A percentile compares a stretch with the other conserved stretches of the same genome.
Conservation (phyloP, 2,888 invertebrate species). For the Resseliella maxima region DNA sequence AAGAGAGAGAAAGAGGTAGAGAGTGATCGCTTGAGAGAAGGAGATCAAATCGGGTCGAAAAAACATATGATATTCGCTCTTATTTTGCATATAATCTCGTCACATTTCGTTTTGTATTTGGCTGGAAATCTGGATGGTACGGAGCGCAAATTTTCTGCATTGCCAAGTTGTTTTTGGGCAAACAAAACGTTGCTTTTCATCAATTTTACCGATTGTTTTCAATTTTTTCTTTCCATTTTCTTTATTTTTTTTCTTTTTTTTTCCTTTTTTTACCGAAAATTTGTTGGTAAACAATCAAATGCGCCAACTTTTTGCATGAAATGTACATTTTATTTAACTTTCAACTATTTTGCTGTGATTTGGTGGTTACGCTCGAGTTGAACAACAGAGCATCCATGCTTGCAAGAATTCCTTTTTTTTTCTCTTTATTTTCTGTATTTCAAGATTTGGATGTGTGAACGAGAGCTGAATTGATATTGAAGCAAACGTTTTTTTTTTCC, state of each 20-base stretch:
- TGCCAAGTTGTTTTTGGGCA: neutral
- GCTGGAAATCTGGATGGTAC: slow-evolving; percentile 27
- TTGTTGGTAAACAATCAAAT: slow-evolving; percentile 16
- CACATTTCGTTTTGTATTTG: slow-evolving; percentile 6
- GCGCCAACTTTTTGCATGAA: slow-evolving; percentile 5
- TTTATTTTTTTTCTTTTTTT: neutral
- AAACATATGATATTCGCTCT: slow-evolving; percentile 41
- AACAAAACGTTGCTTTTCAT: too few relatives aligned
- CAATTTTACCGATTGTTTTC: too few relatives aligned
- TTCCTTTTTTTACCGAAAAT: neutral
- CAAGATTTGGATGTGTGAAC: neutral
- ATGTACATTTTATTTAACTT: slow-evolving; percentile 30
- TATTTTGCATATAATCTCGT: slow-evolving; percentile 53
- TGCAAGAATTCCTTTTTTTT: neutral
- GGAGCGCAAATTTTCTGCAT: neutral
- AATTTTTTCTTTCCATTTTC: neutral
- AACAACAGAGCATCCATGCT: neutral
- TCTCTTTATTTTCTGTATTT: neutral
- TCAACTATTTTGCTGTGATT: neutral
- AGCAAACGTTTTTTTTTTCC: neutral
- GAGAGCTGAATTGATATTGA: neutral
- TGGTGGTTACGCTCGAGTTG: neutral
- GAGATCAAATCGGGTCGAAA: slow-evolving; percentile 53
- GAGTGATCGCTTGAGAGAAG: too few relatives aligned
- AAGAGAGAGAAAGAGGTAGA: too few relatives aligned